Evolutionary conservation across 2,797 vertebrate species (phyloP).

Genomic region (Rachycentron canadum): DNA sequence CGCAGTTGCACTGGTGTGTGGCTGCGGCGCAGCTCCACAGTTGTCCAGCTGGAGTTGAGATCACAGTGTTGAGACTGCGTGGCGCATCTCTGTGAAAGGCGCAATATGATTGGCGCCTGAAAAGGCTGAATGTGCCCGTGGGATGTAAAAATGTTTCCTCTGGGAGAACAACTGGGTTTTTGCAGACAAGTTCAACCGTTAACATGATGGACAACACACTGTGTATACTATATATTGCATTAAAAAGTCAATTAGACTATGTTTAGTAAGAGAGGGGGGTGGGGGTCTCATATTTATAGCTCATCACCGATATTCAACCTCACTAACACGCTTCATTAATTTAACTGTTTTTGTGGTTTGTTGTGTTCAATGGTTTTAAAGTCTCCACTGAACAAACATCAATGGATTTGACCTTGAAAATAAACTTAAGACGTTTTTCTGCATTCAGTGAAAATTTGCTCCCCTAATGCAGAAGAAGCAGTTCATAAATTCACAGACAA

Average conservation of each 20-base stretch:
- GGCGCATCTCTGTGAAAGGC: conserved; percentile 58
- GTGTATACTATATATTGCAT: background rate
- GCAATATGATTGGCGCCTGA: conserved; percentile 71
- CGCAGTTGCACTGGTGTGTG: conserved; percentile 42
- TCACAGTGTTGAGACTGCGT: conserved; percentile 46
- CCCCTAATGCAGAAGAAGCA: conserved; percentile 4
- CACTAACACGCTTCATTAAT: conserved; percentile 13
- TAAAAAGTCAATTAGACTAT: conserved; percentile 2
- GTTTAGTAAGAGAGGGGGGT: background rate
- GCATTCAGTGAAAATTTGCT: background rate
- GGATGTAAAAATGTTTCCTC: conserved; percentile 40
- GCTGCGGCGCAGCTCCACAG: conserved; percentile 65
- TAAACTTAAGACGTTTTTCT: conserved; percentile 27
- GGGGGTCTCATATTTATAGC: background rate
- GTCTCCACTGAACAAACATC: conserved; percentile 1
- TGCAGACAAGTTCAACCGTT: conserved; percentile 13
- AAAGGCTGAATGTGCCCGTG: conserved; percentile 12
- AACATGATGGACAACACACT: conserved; percentile 44
- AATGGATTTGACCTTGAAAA: conserved; percentile 46
- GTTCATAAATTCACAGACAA: background rate
- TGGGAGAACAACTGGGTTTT: conserved; percentile 52
- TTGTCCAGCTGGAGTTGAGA: conserved; percentile 67
- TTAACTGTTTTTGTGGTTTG: background rate
- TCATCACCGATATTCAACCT: background rate
- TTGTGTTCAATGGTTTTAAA: conserved; percentile 24